A percentile compares a stretch with the other conserved stretches of the same genome.
phyloP scores from a whole-genome alignment of 2,888 invertebrate species.

The Calameuta pallipes region DNA sequence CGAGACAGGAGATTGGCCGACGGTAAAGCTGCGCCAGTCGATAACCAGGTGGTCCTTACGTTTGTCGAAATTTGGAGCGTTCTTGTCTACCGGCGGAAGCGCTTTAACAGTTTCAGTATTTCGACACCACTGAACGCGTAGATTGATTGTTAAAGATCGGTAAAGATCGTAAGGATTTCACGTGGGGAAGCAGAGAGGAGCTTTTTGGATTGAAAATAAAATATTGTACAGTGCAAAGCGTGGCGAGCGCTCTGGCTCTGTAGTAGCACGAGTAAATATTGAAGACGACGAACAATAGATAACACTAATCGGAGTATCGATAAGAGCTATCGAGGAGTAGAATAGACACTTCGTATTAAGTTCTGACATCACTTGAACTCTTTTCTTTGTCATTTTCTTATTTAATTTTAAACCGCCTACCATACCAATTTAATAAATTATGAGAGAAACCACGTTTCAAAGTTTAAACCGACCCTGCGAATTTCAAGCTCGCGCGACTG shows the following conservation, averaged over 20 bases:
- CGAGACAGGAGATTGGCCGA: constrained; percentile 1
- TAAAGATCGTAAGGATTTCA: background rate
- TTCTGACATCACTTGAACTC: background rate
- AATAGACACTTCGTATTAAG: background rate
- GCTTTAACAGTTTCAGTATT: background rate
- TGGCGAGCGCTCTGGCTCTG: background rate
- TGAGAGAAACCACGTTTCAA: background rate
- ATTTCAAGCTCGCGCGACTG: background rate
- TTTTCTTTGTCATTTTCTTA: background rate
- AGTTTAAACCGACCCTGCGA: background rate
- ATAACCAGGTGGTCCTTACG: background rate
- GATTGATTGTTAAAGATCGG: background rate
- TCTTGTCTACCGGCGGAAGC: background rate
- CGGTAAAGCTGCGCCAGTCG: background rate
- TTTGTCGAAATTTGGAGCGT: background rate
- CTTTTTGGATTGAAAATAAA: background rate
- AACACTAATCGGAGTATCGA: background rate
- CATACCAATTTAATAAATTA: background rate
- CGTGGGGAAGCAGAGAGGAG: background rate
- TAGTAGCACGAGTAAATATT: background rate
- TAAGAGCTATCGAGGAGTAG: background rate
- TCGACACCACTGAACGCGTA: background rate
- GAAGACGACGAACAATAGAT: background rate
- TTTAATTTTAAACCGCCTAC: background rate
- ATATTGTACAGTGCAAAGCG: background rate